Evolutionary conservation across 2,797 vertebrate genomes (phyloP), one percentile per base, ranked within the genome.

Genomic region (Otolemur crassicaudatus): DNA sequence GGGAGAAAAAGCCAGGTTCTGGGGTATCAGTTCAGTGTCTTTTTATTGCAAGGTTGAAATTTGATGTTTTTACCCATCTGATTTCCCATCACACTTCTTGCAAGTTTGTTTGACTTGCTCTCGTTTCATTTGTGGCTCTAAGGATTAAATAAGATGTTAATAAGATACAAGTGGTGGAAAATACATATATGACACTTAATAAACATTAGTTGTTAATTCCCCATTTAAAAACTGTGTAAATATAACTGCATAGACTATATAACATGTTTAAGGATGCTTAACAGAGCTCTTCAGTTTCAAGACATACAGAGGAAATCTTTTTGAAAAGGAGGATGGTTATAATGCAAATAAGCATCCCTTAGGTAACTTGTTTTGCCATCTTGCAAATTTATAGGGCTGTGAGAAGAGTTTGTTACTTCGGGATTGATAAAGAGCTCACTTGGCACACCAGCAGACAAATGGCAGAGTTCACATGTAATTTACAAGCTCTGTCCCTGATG

Each of bases 371-470:
- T 80, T 75, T 94, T 60, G 43, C 83, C 60, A 80, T 72, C 11
- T 49, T 60, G 7, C 37, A 43, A 96, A 90, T 96, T 96, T 97
- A 93, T 87, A 96, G 73, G 53, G 40, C 40, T 90, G 73, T 34
- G 63, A 93, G 81, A 90, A 93, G 89, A 90, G 85, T 91, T 79
- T 86, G 84, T 88, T 96, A 82, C 69, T 79, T 93, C 20, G 61
- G 72, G 40, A 88, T 88, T 95, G 73, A 95, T 65, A 90, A 90
- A 91, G 94, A 95, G 53, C 37, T 97, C 83, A n/a, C 58, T 97
- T 96, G 69, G 63, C 87, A 92, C 17, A 90, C 37, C 69, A 73
- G 49, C 37, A 85, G 91, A 91, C 49, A 95, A 96, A 85, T 90
- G 93, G 58, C 80, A 95, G 95, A 91, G 60, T 90, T 93, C 77